These are phyloP conservation scores for Chloroceryle aenea DNA, from an alignment of 2,113 vertebrate species.

Conservation along the genomic window DNA sequence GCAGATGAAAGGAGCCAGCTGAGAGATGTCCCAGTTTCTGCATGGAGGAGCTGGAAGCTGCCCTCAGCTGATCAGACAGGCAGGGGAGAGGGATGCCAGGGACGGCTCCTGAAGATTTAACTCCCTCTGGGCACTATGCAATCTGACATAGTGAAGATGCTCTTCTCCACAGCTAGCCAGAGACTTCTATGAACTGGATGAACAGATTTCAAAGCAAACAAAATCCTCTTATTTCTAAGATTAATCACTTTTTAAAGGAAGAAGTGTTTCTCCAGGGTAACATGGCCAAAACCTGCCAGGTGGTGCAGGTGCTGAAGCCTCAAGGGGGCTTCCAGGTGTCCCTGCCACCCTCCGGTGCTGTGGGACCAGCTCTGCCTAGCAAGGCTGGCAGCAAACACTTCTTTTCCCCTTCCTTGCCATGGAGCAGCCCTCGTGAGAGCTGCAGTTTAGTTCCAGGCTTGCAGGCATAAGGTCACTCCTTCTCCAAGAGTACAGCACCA, in stretches of 20 bases:
- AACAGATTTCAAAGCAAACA: neutral
- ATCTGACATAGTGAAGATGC: neutral
- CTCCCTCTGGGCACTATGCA: accelerated
- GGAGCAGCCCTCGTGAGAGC: accelerated
- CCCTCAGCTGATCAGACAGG: neutral
- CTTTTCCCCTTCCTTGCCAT: neutral
- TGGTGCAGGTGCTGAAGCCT: neutral
- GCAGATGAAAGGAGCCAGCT: neutral
- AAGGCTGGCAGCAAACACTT: neutral
- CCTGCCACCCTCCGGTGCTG: neutral
- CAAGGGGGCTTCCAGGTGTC: accelerated
- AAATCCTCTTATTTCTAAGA: neutral
- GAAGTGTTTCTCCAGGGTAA: neutral
- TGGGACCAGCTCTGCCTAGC: neutral
- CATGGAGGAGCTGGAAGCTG: neutral
- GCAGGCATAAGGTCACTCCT: neutral
- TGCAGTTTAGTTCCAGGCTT: neutral
- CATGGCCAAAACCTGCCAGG: accelerated
- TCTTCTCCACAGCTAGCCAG: neutral
- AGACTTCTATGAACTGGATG: accelerated
- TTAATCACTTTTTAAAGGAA: neutral
- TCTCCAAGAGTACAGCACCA: neutral
- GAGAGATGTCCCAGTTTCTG: slow-evolving; percentile 9
- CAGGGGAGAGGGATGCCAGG: neutral
- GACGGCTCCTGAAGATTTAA: neutral